Percentiles rank a stretch among this genome's conserved stretches.
Conservation (phyloP, 2,113 vertebrate genomes). For the Limnothrissa miodon region DNA sequence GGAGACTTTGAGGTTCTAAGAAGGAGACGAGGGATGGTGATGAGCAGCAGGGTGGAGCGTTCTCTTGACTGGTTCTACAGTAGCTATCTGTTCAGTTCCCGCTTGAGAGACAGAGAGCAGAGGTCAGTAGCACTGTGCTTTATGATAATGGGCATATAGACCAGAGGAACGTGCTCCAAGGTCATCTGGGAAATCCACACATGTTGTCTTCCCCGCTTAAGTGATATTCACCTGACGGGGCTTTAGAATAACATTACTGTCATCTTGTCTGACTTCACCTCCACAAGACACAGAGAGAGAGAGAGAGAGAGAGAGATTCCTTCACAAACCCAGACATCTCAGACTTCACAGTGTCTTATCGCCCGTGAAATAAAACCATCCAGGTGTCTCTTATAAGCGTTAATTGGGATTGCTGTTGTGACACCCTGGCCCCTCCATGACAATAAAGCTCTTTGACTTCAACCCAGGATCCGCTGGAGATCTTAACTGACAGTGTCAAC, state of each 20-base stretch:
- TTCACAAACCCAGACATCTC: neutral
- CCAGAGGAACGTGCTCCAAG: neutral
- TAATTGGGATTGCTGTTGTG: neutral
- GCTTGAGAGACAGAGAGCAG: neutral
- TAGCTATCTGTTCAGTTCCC: neutral
- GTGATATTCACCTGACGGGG: neutral
- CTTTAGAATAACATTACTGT: constrained; percentile 14
- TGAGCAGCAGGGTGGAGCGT: neutral
- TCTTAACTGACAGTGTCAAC: neutral
- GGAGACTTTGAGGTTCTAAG: too few relatives aligned
- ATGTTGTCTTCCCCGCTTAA: neutral
- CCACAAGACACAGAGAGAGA: neutral
- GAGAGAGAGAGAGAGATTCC: neutral
- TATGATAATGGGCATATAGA: neutral
- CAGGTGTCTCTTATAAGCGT: neutral
- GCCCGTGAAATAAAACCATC: neutral
- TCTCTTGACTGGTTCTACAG: neutral
- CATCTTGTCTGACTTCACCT: neutral
- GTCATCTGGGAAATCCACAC: neutral
- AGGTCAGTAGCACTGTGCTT: neutral
- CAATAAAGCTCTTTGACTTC: neutral
- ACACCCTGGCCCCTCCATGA: neutral
- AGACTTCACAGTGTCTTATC: neutral
- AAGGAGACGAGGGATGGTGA: neutral
- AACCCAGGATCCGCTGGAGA: neutral